Percentiles rank a stretch among this genome's conserved stretches.
phyloP scores from a whole-genome alignment of 1,140 invertebrate genomes.

The Cataglyphis hispanica region DNA sequence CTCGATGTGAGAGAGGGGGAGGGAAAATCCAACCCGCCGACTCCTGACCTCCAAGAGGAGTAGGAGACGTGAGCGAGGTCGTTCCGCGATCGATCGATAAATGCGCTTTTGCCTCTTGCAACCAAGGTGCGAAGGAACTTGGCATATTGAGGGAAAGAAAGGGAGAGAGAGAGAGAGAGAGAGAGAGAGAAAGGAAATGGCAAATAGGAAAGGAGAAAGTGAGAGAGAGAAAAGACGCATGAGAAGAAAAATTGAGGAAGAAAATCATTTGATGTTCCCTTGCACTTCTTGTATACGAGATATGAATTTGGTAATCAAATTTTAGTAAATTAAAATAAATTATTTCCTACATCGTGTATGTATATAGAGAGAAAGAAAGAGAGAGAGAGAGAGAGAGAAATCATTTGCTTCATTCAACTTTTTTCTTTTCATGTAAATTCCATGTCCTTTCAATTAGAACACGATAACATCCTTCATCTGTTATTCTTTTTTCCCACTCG shows the following conservation, averaged over 20 bases:
- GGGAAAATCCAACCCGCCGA: conserved; percentile 69
- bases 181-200: conserved; percentile 44
- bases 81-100: conserved; percentile 76
- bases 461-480: too few relatives aligned
- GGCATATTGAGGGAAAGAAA: conserved; percentile 1
- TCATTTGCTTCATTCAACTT: too few relatives aligned
- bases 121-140: conserved; percentile 73
- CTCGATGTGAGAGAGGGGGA: conserved; percentile 2
- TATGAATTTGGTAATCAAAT: too few relatives aligned
- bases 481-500: background rate
- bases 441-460: too few relatives aligned
- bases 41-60: conserved; percentile 74
- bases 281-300: background rate
- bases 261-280: conserved; percentile 18
- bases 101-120: conserved; percentile 64
- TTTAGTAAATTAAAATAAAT: too few relatives aligned
- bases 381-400: too few relatives aligned
- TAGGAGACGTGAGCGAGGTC: conserved; percentile 73
- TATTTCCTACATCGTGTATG: too few relatives aligned
- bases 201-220: conserved; percentile 42
- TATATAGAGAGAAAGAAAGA: too few relatives aligned
- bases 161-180: background rate
- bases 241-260: background rate
- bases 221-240: background rate
- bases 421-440: too few relatives aligned